A percentile compares a stretch with the other conserved stretches of the same genome.
phyloP scores from a whole-genome alignment of 2,797 vertebrate species.

The Xenopus petersii region DNA sequence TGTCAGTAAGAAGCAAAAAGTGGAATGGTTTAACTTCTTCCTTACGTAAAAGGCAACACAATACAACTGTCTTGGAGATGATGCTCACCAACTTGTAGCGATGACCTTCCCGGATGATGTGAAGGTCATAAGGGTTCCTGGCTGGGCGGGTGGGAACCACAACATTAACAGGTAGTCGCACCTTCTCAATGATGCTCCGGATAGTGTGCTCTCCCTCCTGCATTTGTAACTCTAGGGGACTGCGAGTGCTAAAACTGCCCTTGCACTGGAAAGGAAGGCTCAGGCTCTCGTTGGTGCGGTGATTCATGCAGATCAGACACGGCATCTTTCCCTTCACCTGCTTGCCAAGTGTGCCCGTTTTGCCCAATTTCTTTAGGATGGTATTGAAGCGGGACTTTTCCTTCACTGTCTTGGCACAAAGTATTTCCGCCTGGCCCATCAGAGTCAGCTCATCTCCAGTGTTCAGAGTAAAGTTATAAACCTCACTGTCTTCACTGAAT shows the following conservation, averaged over 20 bases:
- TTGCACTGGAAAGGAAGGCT: conserved; percentile 94
- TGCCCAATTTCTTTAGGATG: conserved; percentile 85
- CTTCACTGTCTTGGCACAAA: conserved; percentile 85
- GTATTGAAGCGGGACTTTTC: conserved; percentile 87
- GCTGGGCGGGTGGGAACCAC: conserved; percentile 87
- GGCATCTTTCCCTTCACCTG: conserved; percentile 85
- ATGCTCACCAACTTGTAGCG: conserved; percentile 97
- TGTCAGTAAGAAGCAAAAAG: conserved; percentile 88
- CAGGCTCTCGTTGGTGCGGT: conserved; percentile 95
- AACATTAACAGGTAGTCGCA: conserved; percentile 91
- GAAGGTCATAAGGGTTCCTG: conserved; percentile 89
- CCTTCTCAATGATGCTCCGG: conserved; percentile 93
- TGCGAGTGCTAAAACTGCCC: conserved; percentile 94
- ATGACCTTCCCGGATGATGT: conserved; percentile 90
- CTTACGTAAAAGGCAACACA: conserved; percentile 88
- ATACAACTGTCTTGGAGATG: conserved; percentile 94
- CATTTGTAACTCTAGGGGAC: conserved; percentile 92
- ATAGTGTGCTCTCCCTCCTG: conserved; percentile 94
- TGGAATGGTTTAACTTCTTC: conserved; percentile 87
- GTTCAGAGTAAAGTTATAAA: conserved; percentile 95
- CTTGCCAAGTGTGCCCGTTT: conserved; percentile 66
- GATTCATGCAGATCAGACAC: conserved; percentile 96
- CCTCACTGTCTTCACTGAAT: conserved; percentile 97
- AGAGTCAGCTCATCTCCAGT: conserved; percentile 94
- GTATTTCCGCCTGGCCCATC: conserved; percentile 96